Evolutionary conservation across 2,113 vertebrate species (phyloP).

Genomic region (Nycticebus coucang): DNA sequence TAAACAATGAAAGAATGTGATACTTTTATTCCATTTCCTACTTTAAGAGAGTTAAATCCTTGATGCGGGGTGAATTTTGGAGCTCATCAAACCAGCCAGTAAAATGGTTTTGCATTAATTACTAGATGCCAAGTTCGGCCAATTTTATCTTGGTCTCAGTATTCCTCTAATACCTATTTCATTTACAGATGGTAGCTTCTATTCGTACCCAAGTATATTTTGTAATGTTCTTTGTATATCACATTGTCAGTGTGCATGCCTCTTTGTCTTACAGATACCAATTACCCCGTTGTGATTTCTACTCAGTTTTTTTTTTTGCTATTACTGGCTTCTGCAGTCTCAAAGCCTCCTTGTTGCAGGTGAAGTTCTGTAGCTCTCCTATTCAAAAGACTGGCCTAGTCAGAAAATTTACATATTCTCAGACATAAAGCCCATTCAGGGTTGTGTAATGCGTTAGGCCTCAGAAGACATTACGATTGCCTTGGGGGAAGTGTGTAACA

Average conservation of each 20-base stretch:
- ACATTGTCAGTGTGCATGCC: not conserved
- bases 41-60: constrained; percentile 16
- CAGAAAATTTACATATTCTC: constrained; percentile 44
- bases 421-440: constrained; percentile 29
- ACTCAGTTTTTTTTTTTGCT: constrained; percentile 32
- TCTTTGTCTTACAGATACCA: constrained; percentile 14
- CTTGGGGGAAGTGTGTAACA: constrained; percentile 41
- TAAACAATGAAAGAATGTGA: not conserved
- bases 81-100: constrained; percentile 7
- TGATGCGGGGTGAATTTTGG: constrained; percentile 35
- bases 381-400: constrained; percentile 34
- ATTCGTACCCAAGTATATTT: constrained; percentile 41
- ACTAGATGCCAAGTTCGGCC: constrained; percentile 9
- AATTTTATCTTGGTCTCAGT: constrained; percentile 47
- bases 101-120: constrained; percentile 44
- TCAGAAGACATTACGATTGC: constrained; percentile 21
- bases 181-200: constrained; percentile 6
- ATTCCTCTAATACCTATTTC: constrained; percentile 21
- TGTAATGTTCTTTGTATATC: constrained; percentile 3
- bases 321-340: constrained; percentile 23
- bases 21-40: constrained; percentile 52
- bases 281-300: not conserved
- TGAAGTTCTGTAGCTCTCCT: constrained; percentile 23
- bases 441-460: constrained; percentile 43
- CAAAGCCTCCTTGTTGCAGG: not conserved